A percentile compares a stretch with the other conserved stretches of the same genome.
Conservation (phyloP, 2,888 invertebrate species). For the Thysanoteuthis rhombus region DNA sequence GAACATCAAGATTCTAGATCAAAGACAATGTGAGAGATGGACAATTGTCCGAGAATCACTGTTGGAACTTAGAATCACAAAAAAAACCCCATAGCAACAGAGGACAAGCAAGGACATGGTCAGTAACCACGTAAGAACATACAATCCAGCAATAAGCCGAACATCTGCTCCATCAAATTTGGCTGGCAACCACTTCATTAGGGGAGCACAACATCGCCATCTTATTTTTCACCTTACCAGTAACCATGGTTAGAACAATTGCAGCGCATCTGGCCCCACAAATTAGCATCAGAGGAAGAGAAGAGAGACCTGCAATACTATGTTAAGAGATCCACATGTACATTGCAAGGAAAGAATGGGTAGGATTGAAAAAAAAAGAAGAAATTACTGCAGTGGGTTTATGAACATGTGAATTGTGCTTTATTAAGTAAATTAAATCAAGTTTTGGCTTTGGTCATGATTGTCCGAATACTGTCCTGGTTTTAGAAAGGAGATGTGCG, state of each 20-base stretch:
- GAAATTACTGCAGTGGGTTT: background rate
- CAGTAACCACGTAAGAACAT: background rate
- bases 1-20: background rate
- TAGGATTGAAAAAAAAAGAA: background rate
- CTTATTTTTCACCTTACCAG: background rate
- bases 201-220: background rate
- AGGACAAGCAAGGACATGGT: background rate
- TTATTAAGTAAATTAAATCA: background rate
- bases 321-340: background rate
- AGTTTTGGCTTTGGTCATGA: background rate
- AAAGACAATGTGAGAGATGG: background rate
- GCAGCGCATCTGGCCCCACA: background rate
- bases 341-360: background rate
- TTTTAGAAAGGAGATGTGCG: background rate
- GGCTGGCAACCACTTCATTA: background rate
- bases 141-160: background rate
- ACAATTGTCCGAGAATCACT: background rate
- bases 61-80: background rate
- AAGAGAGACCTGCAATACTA: background rate
- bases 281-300: background rate
- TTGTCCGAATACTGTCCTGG: background rate
- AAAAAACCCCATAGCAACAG: background rate
- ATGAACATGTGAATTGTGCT: background rate
- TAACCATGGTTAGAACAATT: background rate
- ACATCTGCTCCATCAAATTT: background rate